Percentiles rank a stretch among this genome's conserved stretches.
Conservation (phyloP, 2,797 vertebrate species). For the Argyrosomus regius region DNA sequence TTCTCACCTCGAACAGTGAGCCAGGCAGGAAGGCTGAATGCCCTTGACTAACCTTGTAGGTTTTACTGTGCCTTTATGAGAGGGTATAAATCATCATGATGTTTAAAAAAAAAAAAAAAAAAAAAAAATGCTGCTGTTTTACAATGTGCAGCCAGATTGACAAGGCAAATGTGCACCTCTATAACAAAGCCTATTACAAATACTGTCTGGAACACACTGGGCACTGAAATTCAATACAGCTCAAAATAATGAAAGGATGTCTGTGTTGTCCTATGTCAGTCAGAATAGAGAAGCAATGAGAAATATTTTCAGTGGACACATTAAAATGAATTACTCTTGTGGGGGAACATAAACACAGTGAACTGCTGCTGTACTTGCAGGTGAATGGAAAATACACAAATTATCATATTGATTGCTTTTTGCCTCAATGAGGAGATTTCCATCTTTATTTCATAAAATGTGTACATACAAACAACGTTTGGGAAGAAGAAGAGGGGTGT, state of each 20-base stretch:
- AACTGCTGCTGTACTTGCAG: constrained; percentile 60
- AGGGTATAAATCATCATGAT: constrained; percentile 83
- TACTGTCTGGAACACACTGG: constrained; percentile 55
- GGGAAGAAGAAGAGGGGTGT: constrained; percentile 52
- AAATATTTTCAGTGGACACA: constrained; percentile 73
- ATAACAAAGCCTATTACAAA: constrained; percentile 75
- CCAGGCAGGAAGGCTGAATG: constrained; percentile 70
- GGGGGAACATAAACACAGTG: constrained; percentile 70
- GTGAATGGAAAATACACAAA: constrained; percentile 78
- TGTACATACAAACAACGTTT: constrained; percentile 68
- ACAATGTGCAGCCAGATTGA: constrained; percentile 76
- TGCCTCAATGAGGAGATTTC: constrained; percentile 70
- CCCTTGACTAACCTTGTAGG: constrained; percentile 86
- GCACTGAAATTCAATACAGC: constrained; percentile 59
- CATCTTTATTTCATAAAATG: constrained; percentile 73
- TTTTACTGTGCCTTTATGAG: constrained; percentile 84
- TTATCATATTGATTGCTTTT: constrained; percentile 86
- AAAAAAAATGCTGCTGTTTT: constrained; percentile 68
- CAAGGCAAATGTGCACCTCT: constrained; percentile 72
- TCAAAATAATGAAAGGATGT: constrained; percentile 71
- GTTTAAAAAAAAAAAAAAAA: constrained; percentile 42
- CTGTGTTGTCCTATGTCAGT: constrained; percentile 70
- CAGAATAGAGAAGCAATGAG: constrained; percentile 72
- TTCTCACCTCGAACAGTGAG: constrained; percentile 73
- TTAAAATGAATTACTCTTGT: constrained; percentile 80